Conservation (phyloP, 1,140 invertebrate genomes). For the Neotoxoptera formosana region DNA sequence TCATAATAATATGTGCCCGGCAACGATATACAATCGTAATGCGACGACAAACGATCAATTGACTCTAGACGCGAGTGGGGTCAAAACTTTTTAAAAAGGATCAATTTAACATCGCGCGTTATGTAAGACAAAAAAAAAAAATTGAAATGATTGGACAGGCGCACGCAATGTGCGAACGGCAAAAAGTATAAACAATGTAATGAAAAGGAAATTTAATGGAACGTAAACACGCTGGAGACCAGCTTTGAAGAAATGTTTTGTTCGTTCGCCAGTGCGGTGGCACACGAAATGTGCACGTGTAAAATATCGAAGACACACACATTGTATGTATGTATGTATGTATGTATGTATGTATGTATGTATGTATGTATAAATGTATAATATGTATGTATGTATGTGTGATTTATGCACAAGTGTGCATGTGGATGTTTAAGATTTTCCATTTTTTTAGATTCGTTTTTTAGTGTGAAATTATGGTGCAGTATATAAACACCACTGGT, state of each 20-base stretch:
- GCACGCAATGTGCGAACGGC: background rate
- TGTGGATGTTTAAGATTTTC: too few species aligned
- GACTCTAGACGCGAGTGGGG: slow-evolving; percentile 15
- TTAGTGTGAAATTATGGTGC: too few species aligned
- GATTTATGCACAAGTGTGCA: too few species aligned
- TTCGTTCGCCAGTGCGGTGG: background rate
- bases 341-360: background rate
- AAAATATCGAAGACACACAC: background rate
- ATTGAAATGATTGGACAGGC: background rate
- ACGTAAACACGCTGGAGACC: background rate
- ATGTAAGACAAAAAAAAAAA: slow-evolving; percentile 10
- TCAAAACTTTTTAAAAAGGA: slow-evolving; percentile 46
- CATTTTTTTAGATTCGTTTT: too few species aligned
- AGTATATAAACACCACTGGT: too few species aligned
- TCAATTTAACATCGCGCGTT: slow-evolving; percentile 36
- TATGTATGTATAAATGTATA: too few species aligned
- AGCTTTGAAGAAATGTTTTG: background rate
- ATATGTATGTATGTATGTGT: background rate
- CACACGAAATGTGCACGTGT: too few species aligned
- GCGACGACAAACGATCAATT: slow-evolving; percentile 44
- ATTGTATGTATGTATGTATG: too few species aligned
- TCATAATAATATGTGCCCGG: background rate
- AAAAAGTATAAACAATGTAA: background rate
- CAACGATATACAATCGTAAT: slow-evolving; percentile 4
- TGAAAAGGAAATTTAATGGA: slow-evolving; percentile 15